Evolutionary conservation across 2,797 vertebrate species (phyloP).

Genomic region (Fratercula arctica): DNA sequence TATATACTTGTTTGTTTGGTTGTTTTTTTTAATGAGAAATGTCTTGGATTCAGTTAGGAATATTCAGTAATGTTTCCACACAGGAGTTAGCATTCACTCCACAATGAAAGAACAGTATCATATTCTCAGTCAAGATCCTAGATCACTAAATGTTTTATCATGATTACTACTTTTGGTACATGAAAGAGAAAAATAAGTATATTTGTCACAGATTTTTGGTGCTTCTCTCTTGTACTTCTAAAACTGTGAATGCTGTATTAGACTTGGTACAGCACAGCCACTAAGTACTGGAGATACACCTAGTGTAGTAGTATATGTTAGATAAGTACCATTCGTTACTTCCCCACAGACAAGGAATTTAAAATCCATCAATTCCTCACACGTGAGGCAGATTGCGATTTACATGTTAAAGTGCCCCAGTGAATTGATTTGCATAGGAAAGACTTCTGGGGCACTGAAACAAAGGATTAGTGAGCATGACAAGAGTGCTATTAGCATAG

Average conservation of each 20-base stretch:
- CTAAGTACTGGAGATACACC: not conserved
- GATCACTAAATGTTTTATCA: not conserved
- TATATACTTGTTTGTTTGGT: not conserved
- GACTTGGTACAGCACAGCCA: not conserved
- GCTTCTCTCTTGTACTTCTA: not conserved
- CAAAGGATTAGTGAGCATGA: conserved; percentile 68
- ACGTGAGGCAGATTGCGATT: conserved; percentile 73
- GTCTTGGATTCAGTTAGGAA: not conserved
- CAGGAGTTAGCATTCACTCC: not conserved
- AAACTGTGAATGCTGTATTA: not conserved
- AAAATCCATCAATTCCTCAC: conserved; percentile 69
- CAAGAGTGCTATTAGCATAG: conserved; percentile 64
- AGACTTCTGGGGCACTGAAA: conserved; percentile 67
- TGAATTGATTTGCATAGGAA: conserved; percentile 76
- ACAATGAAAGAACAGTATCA: not conserved
- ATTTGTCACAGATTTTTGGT: not conserved
- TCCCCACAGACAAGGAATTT: conserved; percentile 67
- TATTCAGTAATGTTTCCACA: not conserved
- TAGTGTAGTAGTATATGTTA: conserved; percentile 22
- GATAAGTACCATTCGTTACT: conserved; percentile 64
- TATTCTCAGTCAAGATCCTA: not conserved
- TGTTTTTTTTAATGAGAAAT: not conserved
- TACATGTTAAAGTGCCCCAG: conserved; percentile 74
- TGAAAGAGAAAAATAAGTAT: not conserved
- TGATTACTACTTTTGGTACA: not conserved